phyloP scores from a whole-genome alignment of 2,888 invertebrate genomes.

The Drosophila rubida region DNA sequence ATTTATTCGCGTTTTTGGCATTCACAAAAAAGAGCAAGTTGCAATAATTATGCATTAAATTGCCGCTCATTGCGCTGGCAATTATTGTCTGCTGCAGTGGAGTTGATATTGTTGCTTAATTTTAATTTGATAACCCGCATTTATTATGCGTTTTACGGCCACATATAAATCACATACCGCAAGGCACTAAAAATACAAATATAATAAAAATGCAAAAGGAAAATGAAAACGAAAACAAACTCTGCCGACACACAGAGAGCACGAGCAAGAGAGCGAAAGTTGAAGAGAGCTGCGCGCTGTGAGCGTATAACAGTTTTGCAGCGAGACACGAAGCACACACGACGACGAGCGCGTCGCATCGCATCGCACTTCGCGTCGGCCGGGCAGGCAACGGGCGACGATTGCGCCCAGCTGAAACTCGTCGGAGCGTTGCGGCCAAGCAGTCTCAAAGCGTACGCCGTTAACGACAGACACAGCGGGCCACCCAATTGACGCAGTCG shows the following conservation, averaged over 20 bases:
- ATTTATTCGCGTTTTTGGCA: too few relatives aligned
- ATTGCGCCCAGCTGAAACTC: conserved; percentile 60
- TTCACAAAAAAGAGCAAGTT: too few relatives aligned
- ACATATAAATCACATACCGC: conserved; percentile 59
- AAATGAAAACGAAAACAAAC: conserved; percentile 47
- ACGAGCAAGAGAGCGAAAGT: neutral
- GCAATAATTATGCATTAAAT: neutral
- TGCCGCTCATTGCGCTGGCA: neutral
- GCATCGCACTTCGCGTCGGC: conserved; percentile 12
- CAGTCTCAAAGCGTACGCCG: conserved; percentile 78
- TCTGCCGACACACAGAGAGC: neutral
- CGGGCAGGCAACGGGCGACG: conserved; percentile 41
- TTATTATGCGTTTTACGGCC: conserved; percentile 58
- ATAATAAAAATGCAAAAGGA: conserved; percentile 33
- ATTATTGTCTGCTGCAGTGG: conserved; percentile 1
- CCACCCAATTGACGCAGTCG: conserved; percentile 38
- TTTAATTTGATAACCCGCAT: conserved; percentile 52
- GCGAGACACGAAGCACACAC: conserved; percentile 11
- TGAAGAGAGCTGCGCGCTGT: conserved; percentile 12
- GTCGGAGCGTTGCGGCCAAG: conserved; percentile 72
- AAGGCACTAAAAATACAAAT: conserved; percentile 52
- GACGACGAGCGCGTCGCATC: conserved; percentile 22
- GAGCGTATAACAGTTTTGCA: conserved; percentile 60
- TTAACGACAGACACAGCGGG: conserved; percentile 72
- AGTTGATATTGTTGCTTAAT: conserved; percentile 39